These are phyloP conservation scores for Ooceraea biroi DNA, from an alignment of 1,140 invertebrate genomes.

Conservation along the genomic window DNA sequence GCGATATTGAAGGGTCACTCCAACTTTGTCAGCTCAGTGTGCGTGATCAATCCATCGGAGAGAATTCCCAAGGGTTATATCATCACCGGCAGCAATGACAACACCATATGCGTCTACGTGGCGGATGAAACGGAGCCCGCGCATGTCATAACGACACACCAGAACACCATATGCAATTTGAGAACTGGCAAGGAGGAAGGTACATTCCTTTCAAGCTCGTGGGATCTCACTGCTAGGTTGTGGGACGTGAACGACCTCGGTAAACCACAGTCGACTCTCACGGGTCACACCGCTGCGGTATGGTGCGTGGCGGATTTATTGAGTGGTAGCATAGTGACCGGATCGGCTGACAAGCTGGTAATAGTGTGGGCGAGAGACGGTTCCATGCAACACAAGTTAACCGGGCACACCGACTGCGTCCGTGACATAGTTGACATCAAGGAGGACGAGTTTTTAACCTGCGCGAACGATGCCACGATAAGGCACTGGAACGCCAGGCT, in stretches of 20 bases:
- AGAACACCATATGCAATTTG: conserved; percentile 91
- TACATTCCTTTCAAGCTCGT: conserved; percentile 93
- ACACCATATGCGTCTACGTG: conserved; percentile 92
- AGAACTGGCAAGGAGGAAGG: conserved; percentile 86
- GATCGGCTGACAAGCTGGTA: conserved; percentile 96
- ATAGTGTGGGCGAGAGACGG: conserved; percentile 92
- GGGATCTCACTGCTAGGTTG: conserved; percentile 95
- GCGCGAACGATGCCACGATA: conserved; percentile 95
- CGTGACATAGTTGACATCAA: conserved; percentile 91
- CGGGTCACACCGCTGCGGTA: conserved; percentile 94
- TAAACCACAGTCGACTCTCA: conserved; percentile 87
- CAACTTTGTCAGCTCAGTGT: conserved; percentile 94
- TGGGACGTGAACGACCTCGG: conserved; percentile 89
- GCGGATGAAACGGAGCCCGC: conserved; percentile 88
- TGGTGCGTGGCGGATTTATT: conserved; percentile 93
- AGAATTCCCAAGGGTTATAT: conserved; percentile 92
- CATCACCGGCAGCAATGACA: conserved; percentile 96
- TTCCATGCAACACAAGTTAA: conserved; percentile 84
- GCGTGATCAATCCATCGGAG: conserved; percentile 90
- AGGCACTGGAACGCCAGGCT: conserved; percentile 92
- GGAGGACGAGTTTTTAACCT: conserved; percentile 92
- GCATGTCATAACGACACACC: conserved; percentile 92
- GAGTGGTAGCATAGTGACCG: conserved; percentile 91
- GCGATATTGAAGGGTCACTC: conserved; percentile 92
- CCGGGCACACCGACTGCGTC: conserved; percentile 97